Evolutionary conservation across 2,113 vertebrate species (phyloP), one percentile per base, ranked within the genome.

Genomic region (Bolborhynchus lineola): DNA sequence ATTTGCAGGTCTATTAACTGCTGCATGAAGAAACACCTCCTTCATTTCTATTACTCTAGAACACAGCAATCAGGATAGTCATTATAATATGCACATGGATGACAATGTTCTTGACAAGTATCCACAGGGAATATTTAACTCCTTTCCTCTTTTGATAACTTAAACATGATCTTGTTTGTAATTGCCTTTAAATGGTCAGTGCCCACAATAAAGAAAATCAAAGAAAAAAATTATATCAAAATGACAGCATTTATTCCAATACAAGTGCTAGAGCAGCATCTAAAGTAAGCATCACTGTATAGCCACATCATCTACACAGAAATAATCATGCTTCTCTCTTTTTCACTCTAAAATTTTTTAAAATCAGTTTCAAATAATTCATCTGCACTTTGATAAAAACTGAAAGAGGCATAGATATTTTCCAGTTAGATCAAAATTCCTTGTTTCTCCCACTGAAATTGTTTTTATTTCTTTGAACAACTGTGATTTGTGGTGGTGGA

Each of bases 41-140:
- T 79, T 68, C 31, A 29, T 35, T 69, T 26, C 64, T 19, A 8
- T 17, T 47, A 17, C 2, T 6, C 25, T 60, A 82, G 57, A 63
- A 16, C 8, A 41, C 16, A 64, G 28, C 50, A 16, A 11, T 42
- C 24, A 19, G 49, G 39, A 55, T 7, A 6, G 24, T 13, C 37
- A 28, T 11, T 11, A 1, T 13, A 42, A 62, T 3, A n/a, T 0
- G 4, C 16, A 25, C 7, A 13, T 12, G 7, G 28, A 63, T 13
- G 12, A 16, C 4, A 6, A 55, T 4, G 18, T 7, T 52, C 29
- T 53, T 10, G 6, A 19, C 18, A 31, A 18, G 13, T 11, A 39
- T 1, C 21, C 16, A 26, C 37, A 28, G 20, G 64, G 52, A 68
- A 16, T 11, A 20, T 55, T 46, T 31, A 85, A 35, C 17, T 62